Base-by-base conservation (phyloP, 2,888 invertebrate species). In the Mystacides longicornis region DNA sequence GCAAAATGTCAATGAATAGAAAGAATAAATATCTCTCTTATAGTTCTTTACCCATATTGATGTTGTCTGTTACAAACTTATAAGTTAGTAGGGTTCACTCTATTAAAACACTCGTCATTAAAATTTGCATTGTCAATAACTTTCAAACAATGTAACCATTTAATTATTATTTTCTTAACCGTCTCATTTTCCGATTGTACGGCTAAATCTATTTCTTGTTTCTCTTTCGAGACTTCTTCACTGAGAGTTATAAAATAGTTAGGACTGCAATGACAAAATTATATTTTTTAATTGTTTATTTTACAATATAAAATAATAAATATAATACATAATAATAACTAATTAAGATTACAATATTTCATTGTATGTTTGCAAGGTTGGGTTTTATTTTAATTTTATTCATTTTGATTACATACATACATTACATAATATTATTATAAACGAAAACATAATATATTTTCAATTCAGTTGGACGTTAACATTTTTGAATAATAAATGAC, bases 21-120 rank as follows among this genome's bases (percentile, higher is more conserved):
- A 46, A 33, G 31, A 45, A n/a, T 53, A 14, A 49, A 53, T 45
- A 49, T 47, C 7, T 37, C 3, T 52, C 21, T 67, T 68, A 68
- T 69, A 72, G 70, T 71, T 71, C 65, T 67, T 49, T 69, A 72
- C 71, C 75, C 72, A 69, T 68, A 66, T 64, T 66, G 67, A 68
- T 70, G 72, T 74, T 74, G 75, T 75, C 75, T 76, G 75, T 76
- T 77, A 76, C 74, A 11, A 68, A 69, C 64, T 69, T 66, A 52
- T 49, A 71, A 68, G 67, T 72, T 75, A 70, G 75, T 76, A 76
- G 75, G 72, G 75, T 71, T 73, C 75, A 73, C 68, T 57, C 48
- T 54, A 52, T n/a, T n/a, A n/a, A n/a, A n/a, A n/a, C n/a, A n/a
- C n/a, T n/a, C n/a, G n/a, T n/a, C n/a, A n/a, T n/a, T n/a, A n/a